Conservation (phyloP, 1,140 invertebrate genomes). For the Metopolophium dirhodum region DNA sequence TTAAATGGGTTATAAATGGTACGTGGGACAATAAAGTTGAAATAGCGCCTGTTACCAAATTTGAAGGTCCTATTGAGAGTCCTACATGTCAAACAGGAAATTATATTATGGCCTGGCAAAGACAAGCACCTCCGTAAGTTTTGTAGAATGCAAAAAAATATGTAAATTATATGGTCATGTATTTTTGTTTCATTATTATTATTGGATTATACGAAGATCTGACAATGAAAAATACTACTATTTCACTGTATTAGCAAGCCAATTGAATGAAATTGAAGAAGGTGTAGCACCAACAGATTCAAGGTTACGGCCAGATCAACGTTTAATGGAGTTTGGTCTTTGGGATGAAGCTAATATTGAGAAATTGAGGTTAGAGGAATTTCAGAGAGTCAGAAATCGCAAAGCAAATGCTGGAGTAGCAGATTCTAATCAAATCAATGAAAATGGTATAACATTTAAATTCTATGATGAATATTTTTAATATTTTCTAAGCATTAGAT, state of each 20-base stretch:
- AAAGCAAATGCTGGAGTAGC: slow-evolving; percentile 70
- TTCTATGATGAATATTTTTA: background rate
- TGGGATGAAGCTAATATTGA: slow-evolving; percentile 97
- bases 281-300: slow-evolving; percentile 95
- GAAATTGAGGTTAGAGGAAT: slow-evolving; percentile 93
- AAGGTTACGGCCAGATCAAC: slow-evolving; percentile 91
- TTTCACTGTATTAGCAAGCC: slow-evolving; percentile 93
- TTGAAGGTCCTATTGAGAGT: slow-evolving; percentile 67
- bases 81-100: slow-evolving; percentile 92
- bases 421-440: slow-evolving; percentile 78
- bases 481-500: background rate
- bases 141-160: slow-evolving; percentile 11
- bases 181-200: slow-evolving; percentile 22
- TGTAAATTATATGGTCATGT: background rate
- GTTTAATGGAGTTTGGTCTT: slow-evolving; percentile 93
- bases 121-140: slow-evolving; percentile 75
- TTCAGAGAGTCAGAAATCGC: slow-evolving; percentile 78
- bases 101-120: slow-evolving; percentile 84
- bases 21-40: slow-evolving; percentile 97
- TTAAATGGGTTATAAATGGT: slow-evolving; percentile 85
- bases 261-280: slow-evolving; percentile 94
- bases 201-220: background rate
- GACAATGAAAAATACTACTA: slow-evolving; percentile 76
- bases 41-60: slow-evolving; percentile 85
- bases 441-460: slow-evolving; percentile 37